Evolutionary conservation across 2,113 vertebrate genomes (phyloP).

Genomic region (Megaptera novaeangliae): DNA sequence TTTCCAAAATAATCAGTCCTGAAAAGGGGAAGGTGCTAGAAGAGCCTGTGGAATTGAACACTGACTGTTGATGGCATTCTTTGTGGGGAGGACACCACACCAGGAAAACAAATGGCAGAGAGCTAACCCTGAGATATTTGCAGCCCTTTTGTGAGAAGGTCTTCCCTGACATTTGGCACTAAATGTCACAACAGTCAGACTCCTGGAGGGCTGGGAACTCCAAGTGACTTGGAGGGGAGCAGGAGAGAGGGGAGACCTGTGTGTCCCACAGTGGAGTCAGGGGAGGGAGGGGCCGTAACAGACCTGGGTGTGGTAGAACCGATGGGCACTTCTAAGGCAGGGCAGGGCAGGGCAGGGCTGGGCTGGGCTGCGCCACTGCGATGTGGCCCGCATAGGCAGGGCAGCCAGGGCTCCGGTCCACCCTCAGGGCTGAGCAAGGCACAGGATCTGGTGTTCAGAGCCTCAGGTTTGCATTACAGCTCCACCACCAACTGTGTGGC

Average conservation of each 20-base stretch:
- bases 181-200: not conserved
- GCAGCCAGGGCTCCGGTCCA: rapidly evolving
- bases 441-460: not conserved
- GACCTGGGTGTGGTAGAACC: not conserved
- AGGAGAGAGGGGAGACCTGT: not conserved
- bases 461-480: not conserved
- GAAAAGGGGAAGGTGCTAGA: too few relatives aligned
- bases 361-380: too few relatives aligned
- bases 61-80: not conserved
- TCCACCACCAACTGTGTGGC: not conserved
- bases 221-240: not conserved
- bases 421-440: not conserved
- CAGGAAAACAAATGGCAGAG: not conserved
- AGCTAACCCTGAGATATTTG: not conserved
- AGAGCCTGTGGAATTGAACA: not conserved
- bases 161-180: not conserved
- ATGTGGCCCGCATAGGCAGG: rapidly evolving
- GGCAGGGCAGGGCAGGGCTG: not conserved
- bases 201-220: not conserved
- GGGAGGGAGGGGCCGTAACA: not conserved
- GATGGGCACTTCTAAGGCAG: not conserved
- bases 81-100: not conserved
- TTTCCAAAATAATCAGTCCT: not conserved
- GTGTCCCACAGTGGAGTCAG: not conserved
- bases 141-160: not conserved